Evolutionary conservation across 35 echinoderm and acorn worm species (phyloP).

Genomic region (Chiridota heheva): DNA sequence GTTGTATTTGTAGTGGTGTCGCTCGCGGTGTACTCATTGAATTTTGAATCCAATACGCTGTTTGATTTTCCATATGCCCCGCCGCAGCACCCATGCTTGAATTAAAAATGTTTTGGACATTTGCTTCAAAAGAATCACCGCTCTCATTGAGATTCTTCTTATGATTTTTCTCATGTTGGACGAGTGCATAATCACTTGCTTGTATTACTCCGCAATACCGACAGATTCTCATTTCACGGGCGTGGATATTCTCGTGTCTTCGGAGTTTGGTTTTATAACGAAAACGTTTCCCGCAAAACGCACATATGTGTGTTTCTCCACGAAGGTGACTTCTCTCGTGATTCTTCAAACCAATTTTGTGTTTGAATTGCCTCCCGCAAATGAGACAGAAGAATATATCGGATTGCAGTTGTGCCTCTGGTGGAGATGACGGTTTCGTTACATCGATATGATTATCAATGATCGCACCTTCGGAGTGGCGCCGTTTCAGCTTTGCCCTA

Average conservation of each 20-base stretch:
- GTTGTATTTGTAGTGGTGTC: too few relatives aligned
- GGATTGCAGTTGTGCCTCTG: too few relatives aligned
- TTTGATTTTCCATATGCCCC: too few relatives aligned
- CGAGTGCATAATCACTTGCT: conserved; percentile 74
- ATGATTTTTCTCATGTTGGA: conserved; percentile 86
- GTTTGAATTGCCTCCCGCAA: conserved; percentile 62
- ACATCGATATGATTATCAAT: not conserved
- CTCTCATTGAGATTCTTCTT: conserved; percentile 12
- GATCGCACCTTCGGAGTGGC: not conserved
- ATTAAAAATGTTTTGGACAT: too few relatives aligned
- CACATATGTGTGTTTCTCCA: conserved; percentile 55
- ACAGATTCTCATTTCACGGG: conserved; percentile 68
- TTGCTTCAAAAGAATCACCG: too few relatives aligned
- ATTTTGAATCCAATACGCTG: too few relatives aligned
- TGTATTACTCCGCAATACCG: conserved; percentile 61
- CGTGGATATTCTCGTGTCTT: conserved; percentile 71
- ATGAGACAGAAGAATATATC: conserved; percentile 43
- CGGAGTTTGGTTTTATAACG: conserved; percentile 77
- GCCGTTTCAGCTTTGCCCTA: too few relatives aligned
- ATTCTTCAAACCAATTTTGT: conserved; percentile 71
- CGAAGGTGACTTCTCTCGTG: conserved; percentile 69
- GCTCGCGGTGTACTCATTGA: too few relatives aligned
- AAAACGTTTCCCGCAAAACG: conserved; percentile 59
- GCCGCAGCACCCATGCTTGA: too few relatives aligned
- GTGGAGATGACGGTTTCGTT: not conserved